Evolutionary conservation across 1,140 invertebrate species (phyloP), one percentile per base, ranked within the genome.

Genomic region (Amphibalanus amphitrite): DNA sequence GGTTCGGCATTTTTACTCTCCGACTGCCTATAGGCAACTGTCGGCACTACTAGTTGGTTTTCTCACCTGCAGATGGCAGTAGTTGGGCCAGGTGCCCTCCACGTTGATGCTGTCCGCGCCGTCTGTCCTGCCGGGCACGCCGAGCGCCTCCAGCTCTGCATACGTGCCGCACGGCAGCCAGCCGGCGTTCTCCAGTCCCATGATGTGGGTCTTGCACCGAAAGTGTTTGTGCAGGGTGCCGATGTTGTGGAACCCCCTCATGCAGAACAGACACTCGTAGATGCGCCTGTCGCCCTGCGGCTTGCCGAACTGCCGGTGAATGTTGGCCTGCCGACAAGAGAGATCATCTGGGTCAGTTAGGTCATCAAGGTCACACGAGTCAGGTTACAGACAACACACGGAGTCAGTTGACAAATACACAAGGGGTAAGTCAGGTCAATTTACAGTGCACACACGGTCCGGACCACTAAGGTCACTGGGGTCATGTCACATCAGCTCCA

Each of bases 101-200:
- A 65, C 64, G 20, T 65, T 65, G 26, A 65, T 26, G 26, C 64
- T n/a, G 64, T 65, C 64, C 10, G 64, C 23, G 20, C 64, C 64
- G 64, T 65, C 64, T 4, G 64, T 65, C 10, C 64, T 8, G 23
- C 26, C 23, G 23, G 26, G 23, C 64, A 93, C 86, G 65, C 92
- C 91, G 28, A 89, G 90, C 29, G 92, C 84, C 80, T 97, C 94
- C 77, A 97, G 90, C 82, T 95, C 93, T 29, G 93, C 93, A 78
- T 93, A 97, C 33, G 93, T 92, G n/a, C 94, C 94, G 78, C 94
- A 94, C 0, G 95, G 94, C 72, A 98, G 80, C 82, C 97, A 97
- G 67, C 87, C 90, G 33, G 95, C 80, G 80, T 91, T 93, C 80
- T 97, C 95, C 65, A 98, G 83, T 77, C 92, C 90, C 87, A 94